Conservation (phyloP, 2,888 invertebrate genomes). For the Drosophila emarginata region DNA sequence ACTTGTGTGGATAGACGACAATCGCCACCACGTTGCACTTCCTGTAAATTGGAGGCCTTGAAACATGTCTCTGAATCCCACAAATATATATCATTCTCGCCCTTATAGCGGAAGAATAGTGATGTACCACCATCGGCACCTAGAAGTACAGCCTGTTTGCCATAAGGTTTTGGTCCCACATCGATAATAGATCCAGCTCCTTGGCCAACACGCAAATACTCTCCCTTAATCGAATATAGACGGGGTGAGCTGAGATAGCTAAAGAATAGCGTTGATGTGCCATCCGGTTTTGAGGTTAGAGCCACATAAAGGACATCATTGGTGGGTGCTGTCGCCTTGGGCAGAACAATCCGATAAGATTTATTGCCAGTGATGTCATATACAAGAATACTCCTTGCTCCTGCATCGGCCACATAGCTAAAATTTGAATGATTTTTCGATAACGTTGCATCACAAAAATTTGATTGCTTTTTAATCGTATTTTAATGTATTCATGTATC, state of each 20-base stretch:
- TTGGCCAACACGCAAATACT: slow-evolving; percentile 84
- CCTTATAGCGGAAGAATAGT: slow-evolving; percentile 86
- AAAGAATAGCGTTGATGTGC: slow-evolving; percentile 84
- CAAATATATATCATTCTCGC: slow-evolving; percentile 85
- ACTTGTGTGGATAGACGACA: slow-evolving; percentile 86
- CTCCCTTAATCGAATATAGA: slow-evolving; percentile 85
- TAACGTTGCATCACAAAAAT: neutral
- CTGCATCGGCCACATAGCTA: slow-evolving; percentile 81
- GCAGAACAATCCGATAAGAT: slow-evolving; percentile 85
- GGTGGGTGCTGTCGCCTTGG: slow-evolving; percentile 83
- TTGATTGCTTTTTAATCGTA: neutral
- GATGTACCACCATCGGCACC: slow-evolving; percentile 85
- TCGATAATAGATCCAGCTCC: slow-evolving; percentile 85
- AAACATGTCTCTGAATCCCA: slow-evolving; percentile 86
- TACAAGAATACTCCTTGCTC: slow-evolving; percentile 82
- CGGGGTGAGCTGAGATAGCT: slow-evolving; percentile 85
- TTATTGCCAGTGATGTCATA: slow-evolving; percentile 83
- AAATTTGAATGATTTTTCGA: neutral
- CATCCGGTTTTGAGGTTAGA: slow-evolving; percentile 83
- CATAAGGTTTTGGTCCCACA: slow-evolving; percentile 84
- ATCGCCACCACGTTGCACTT: slow-evolving; percentile 85
- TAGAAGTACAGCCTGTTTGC: slow-evolving; percentile 84
- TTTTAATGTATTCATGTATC: no score
- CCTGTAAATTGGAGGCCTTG: slow-evolving; percentile 84
- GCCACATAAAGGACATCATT: slow-evolving; percentile 86